Percentiles rank a stretch among this genome's conserved stretches.
These are phyloP conservation scores for Lanius ludovicianus DNA, from an alignment of 2,113 vertebrate genomes.

Conservation along the genomic window DNA sequence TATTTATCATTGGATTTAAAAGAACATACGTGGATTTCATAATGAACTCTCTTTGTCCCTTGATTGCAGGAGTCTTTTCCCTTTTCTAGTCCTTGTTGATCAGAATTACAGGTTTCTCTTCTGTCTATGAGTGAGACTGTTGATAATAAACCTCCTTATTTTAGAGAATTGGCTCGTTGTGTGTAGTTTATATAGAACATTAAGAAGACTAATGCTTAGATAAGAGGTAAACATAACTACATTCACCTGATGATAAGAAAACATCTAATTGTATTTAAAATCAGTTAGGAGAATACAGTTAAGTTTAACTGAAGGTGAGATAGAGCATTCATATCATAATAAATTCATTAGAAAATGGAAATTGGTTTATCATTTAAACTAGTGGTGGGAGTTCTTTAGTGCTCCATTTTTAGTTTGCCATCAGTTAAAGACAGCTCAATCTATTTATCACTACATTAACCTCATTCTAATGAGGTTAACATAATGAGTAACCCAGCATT, in stretches of 20 bases:
- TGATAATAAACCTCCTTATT: neutral
- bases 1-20: neutral
- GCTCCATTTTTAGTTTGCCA: constrained; percentile 20
- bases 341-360: constrained; percentile 6
- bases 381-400: neutral
- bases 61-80: neutral
- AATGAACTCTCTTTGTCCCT: neutral
- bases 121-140: neutral
- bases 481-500: constrained; percentile 47
- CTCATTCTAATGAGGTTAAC: constrained; percentile 49
- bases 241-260: neutral
- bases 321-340: neutral
- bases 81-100: neutral
- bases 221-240: neutral
- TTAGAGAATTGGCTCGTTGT: neutral
- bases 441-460: constrained; percentile 59
- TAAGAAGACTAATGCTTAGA: neutral
- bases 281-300: neutral
- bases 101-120: neutral
- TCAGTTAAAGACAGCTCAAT: constrained; percentile 33
- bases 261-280: neutral
- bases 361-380: constrained; percentile 43
- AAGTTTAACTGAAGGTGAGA: neutral
- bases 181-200: neutral
- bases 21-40: neutral